Base-by-base conservation (phyloP, 37 sponge, comb jelly and placozoan species). In the Agelas oroides region DNA sequence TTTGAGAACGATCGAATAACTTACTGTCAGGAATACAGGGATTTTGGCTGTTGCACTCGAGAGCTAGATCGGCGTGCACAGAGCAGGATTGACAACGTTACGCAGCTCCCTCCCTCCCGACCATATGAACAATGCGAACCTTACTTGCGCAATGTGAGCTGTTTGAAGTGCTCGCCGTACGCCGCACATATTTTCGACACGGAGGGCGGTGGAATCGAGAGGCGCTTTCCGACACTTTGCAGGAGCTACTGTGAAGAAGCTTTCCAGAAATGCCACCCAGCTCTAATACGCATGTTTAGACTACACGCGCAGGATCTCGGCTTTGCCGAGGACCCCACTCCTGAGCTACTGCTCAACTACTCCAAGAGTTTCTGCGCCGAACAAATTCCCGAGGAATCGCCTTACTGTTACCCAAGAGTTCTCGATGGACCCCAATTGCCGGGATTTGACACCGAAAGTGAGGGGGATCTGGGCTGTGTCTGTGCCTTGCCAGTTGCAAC, bases 331-430 rank as follows among this genome's bases (percentile, higher is more conserved):
- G 18, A 11, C 28, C 38, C 56, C 0, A 32, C 41, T 19, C 41
- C 62, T 21, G 73, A 69, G 54, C 53, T 28, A 19, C 60, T 81
- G 25, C n/a, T 46, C 1, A 52, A 36, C 20, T 54, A 76, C 36
- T 78, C 89, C 16, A 55, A 37, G 25, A 59, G 41, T 0, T 93
- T 93, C 68, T 93, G 94, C 80, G 33, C 41, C 0, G 58, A 66
- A 19, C 46, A 46, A 46, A 46, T 46, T 12, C 46, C 46, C 8
- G 46, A 12, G 0, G 80, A 93, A 32, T 59, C 75, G 0, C 64
- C 73, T 5, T 93, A 93, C 75, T 93, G 94, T 70, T 93, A 93
- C 60, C 94, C 94, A 2, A 20, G 35, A 2, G 90, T 93, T 17
- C 23, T 92, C n/a, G 61, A 82, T 57, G 83, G 84, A 25, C 88